These are phyloP conservation scores for Oreonectes daqikongensis DNA, from an alignment of 2,797 vertebrate genomes.

Conservation along the genomic window DNA sequence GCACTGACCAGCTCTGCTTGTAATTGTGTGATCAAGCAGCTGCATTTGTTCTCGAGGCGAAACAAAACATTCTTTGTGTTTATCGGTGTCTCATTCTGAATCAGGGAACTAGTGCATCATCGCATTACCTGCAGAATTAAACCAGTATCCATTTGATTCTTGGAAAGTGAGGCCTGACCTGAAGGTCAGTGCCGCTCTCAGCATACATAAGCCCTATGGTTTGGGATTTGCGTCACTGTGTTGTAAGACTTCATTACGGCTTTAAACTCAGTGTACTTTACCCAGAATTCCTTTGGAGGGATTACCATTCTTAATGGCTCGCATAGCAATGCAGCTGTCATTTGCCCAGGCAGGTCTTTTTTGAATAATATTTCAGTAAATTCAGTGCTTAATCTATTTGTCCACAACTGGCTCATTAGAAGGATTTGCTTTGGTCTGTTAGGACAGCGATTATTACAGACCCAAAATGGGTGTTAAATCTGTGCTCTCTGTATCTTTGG, in stretches of 20 bases:
- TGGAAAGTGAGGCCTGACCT: not conserved
- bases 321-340: slow-evolving; percentile 23
- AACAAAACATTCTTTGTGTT: not conserved
- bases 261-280: slow-evolving; percentile 1
- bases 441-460: not conserved
- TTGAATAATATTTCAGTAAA: slow-evolving; percentile 26
- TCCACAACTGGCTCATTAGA: not conserved
- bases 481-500: too few relatives aligned
- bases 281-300: slow-evolving; percentile 37
- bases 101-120: not conserved
- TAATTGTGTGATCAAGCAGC: slow-evolving; percentile 49
- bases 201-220: not conserved
- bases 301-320: slow-evolving; percentile 49
- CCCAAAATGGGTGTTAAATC: not conserved
- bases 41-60: slow-evolving; percentile 27
- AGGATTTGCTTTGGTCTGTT: not conserved
- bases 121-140: slow-evolving; percentile 14
- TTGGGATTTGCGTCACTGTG: slow-evolving; percentile 10
- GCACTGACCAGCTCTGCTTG: slow-evolving; percentile 53
- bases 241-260: not conserved
- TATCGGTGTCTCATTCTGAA: not conserved
- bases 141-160: not conserved
- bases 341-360: slow-evolving; percentile 24
- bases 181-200: not conserved
- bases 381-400: not conserved